phyloP scores from a whole-genome alignment of 1,140 invertebrate genomes.

The Drosophila erecta region DNA sequence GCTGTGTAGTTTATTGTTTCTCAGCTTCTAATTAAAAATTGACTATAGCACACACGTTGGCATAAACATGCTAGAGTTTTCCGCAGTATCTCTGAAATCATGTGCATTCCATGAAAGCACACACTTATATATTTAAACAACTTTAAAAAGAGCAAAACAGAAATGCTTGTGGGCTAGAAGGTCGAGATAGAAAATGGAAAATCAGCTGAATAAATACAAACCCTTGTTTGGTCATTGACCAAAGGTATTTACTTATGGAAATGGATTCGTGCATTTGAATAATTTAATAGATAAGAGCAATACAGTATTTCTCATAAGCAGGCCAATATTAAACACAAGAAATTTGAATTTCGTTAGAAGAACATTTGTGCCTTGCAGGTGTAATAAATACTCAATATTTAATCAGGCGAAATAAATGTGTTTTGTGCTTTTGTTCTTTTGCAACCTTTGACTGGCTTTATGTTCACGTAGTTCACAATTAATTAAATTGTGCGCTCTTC shows the following conservation, averaged over 20 bases:
- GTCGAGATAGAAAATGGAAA: neutral
- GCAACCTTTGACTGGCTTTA: slow-evolving; percentile 26
- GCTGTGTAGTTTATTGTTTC: slow-evolving; percentile 49
- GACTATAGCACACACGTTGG: slow-evolving; percentile 21
- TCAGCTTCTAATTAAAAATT: slow-evolving; percentile 64
- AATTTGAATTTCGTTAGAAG: slow-evolving; percentile 54
- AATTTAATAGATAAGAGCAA: slow-evolving; percentile 54
- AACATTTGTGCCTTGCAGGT: slow-evolving; percentile 56
- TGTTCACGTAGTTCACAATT: slow-evolving; percentile 39
- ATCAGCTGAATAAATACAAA: slow-evolving; percentile 22
- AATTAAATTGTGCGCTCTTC: slow-evolving; percentile 43
- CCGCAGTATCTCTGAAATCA: slow-evolving; percentile 5
- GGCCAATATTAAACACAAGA: slow-evolving; percentile 35
- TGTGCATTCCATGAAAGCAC: slow-evolving; percentile 17
- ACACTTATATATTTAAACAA: slow-evolving; percentile 19
- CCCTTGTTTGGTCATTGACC: slow-evolving; percentile 22
- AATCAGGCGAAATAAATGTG: slow-evolving; percentile 61
- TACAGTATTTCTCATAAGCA: slow-evolving; percentile 25
- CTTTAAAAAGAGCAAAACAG: slow-evolving; percentile 8
- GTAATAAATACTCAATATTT: slow-evolving; percentile 74
- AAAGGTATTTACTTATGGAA: slow-evolving; percentile 68
- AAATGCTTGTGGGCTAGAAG: neutral
- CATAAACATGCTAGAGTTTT: neutral
- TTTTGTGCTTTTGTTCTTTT: slow-evolving; percentile 21
- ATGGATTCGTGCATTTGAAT: slow-evolving; percentile 76